These are phyloP conservation scores for Grantiella picta DNA, from an alignment of 2,113 vertebrate species.

Conservation along the genomic window DNA sequence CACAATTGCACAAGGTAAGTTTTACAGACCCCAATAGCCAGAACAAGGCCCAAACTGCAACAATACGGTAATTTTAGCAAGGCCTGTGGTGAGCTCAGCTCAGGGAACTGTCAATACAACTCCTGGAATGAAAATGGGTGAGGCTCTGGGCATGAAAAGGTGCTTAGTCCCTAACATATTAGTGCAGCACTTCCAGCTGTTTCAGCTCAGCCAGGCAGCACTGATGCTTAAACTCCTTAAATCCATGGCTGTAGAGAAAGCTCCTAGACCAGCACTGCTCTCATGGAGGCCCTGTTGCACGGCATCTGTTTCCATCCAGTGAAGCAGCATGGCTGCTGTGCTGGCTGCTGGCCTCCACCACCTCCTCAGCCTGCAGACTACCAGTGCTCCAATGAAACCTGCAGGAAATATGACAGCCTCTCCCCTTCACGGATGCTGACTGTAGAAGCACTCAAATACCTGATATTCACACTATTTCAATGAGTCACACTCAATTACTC, in stretches of 20 bases:
- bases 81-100: not conserved
- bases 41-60: not conserved
- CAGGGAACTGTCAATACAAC: not conserved
- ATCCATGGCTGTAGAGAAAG: accelerated
- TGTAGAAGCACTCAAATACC: not conserved
- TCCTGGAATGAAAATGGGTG: not conserved
- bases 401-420: not conserved
- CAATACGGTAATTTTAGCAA: not conserved
- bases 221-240: not conserved
- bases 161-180: not conserved
- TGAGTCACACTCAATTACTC: not conserved
- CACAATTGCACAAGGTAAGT: not conserved
- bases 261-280: not conserved
- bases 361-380: too few species aligned
- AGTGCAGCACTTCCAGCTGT: not conserved
- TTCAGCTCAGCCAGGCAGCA: not conserved
- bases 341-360: not conserved
- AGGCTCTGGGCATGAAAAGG: not conserved
- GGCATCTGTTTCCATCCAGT: not conserved
- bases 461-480: not conserved
- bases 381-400: accelerated
- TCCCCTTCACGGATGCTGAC: not conserved
- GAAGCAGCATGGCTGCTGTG: accelerated
- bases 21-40: not conserved
- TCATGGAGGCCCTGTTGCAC: not conserved